Conservation (phyloP, 2,888 invertebrate genomes). For the Drosophila lacicola region DNA sequence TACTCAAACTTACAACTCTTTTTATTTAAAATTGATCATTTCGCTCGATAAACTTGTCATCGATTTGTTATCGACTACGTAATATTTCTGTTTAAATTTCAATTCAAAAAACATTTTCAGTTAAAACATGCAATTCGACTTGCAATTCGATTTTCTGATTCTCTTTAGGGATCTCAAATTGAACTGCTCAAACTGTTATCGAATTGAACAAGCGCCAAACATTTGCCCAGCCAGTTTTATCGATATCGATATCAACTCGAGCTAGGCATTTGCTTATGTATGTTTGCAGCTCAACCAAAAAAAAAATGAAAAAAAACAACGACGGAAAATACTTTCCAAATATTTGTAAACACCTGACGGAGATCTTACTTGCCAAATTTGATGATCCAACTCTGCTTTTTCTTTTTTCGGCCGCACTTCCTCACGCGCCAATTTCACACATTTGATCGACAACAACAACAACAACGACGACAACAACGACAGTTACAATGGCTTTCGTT, state of each 20-base stretch:
- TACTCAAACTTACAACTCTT: too few relatives aligned
- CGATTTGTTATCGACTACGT: too few relatives aligned
- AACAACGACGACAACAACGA: constrained; percentile 1
- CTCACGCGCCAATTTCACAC: constrained; percentile 64
- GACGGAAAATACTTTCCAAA: constrained; percentile 22
- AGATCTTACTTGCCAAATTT: constrained; percentile 28
- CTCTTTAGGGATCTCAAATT: not conserved
- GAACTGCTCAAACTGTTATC: not conserved
- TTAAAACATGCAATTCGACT: not conserved
- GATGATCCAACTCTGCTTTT: constrained; percentile 22
- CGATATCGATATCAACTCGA: constrained; percentile 6
- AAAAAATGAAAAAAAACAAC: not conserved
- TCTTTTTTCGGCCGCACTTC: constrained; percentile 26
- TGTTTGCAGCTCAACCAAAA: constrained; percentile 1
- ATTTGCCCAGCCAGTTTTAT: constrained; percentile 2
- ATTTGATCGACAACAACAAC: constrained; percentile 20
- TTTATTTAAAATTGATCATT: too few relatives aligned
- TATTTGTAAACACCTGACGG: constrained; percentile 1
- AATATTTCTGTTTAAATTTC: too few relatives aligned
- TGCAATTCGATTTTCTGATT: too few relatives aligned
- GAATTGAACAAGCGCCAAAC: not conserved
- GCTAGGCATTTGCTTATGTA: not conserved
- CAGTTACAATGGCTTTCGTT: constrained; percentile 39
- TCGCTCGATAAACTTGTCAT: too few relatives aligned
- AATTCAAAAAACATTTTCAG: too few relatives aligned